Evolutionary conservation across 2,113 vertebrate species (phyloP).

Genomic region (Gila orcuttii): DNA sequence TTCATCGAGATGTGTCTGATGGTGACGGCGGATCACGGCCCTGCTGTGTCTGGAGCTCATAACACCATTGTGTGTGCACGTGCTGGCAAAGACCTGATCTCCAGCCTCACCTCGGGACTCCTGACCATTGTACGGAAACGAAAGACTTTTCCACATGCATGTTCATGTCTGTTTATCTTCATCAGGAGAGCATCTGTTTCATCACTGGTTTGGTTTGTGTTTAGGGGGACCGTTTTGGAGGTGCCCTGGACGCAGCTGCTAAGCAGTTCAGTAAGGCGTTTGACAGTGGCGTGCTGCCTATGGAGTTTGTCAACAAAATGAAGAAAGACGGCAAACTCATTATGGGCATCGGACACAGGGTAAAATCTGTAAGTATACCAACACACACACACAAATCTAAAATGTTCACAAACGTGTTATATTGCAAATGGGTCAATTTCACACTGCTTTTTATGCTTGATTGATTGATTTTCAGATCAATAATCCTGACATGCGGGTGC

Average conservation of each 20-base stretch:
- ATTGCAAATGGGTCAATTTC: not conserved
- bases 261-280: conserved; percentile 99
- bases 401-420: not conserved
- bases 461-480: conserved; percentile 82
- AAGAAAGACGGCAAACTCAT: conserved; percentile 98
- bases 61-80: conserved; percentile 98
- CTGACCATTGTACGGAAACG: conserved; percentile 89
- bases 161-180: not conserved
- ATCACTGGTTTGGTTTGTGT: not conserved
- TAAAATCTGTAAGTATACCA: conserved; percentile 89
- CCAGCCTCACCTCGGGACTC: conserved; percentile 95
- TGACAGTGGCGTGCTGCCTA: conserved; percentile 94
- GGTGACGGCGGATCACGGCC: conserved; percentile 97
- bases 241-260: conserved; percentile 94
- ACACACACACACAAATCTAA: not conserved
- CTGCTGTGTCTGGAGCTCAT: conserved; percentile 94
- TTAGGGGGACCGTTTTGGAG: conserved; percentile 95
- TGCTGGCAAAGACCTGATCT: conserved; percentile 96
- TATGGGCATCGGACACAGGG: conserved; percentile 97
- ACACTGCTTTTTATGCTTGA: not conserved
- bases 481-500: conserved; percentile 98
- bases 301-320: conserved; percentile 99
- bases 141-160: not conserved
- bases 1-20: conserved; percentile 99
- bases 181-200: not conserved